phyloP scores from a whole-genome alignment of 2,888 invertebrate genomes.

The Mylabris sibirica region DNA sequence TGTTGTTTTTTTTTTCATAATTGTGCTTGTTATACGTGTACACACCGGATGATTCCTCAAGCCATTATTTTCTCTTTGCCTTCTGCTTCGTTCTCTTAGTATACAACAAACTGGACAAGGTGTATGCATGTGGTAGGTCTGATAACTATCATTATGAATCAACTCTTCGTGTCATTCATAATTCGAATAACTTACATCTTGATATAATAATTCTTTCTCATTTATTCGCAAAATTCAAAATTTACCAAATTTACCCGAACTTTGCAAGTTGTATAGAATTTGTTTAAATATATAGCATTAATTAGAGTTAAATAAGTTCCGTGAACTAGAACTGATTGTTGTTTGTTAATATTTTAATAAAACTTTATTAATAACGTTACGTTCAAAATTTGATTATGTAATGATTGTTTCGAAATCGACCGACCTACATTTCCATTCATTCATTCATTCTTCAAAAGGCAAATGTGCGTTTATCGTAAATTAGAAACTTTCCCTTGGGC shows the following conservation, averaged over 20 bases:
- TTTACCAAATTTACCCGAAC: too few relatives aligned
- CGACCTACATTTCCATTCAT: conserved; percentile 5
- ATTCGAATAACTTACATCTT: neutral
- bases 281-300: too few relatives aligned
- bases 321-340: too few relatives aligned
- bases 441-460: neutral
- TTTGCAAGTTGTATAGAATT: too few relatives aligned
- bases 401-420: neutral
- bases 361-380: neutral
- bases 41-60: conserved; percentile 35
- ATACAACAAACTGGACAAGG: neutral
- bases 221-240: neutral
- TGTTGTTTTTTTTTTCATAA: conserved; percentile 38
- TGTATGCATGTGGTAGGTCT: conserved; percentile 7
- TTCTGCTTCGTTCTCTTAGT: neutral
- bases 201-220: neutral
- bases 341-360: neutral
- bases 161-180: conserved; percentile 8
- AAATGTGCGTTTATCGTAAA: neutral
- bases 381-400: conserved; percentile 5
- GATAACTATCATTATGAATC: conserved; percentile 12
- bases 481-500: neutral
- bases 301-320: too few relatives aligned
- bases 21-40: conserved; percentile 40
- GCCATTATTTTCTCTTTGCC: neutral